Evolutionary conservation across 2,797 vertebrate genomes (phyloP).

Genomic region (Pampus argenteus): DNA sequence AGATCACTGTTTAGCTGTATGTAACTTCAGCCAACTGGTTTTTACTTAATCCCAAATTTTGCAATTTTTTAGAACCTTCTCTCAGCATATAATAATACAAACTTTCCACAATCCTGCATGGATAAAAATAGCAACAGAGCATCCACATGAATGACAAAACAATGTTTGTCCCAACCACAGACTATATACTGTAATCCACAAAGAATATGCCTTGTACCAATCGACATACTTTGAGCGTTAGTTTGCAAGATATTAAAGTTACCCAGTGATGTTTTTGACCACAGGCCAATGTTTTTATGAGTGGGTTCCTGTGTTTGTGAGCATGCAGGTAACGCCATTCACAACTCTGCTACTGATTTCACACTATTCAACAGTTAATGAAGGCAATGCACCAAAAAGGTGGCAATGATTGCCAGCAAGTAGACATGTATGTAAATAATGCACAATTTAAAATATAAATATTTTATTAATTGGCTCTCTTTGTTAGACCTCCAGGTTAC

Average conservation of each 20-base stretch:
- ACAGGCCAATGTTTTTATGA: too few relatives aligned
- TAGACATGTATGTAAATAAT: too few relatives aligned
- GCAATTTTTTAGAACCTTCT: not conserved
- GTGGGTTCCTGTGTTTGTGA: too few relatives aligned
- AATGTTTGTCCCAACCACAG: slow-evolving; percentile 32
- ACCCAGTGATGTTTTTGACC: not conserved
- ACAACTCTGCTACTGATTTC: too few relatives aligned
- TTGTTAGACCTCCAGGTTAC: too few relatives aligned
- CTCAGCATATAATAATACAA: slow-evolving; percentile 6
- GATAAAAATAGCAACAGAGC: slow-evolving; percentile 26
- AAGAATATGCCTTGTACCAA: not conserved
- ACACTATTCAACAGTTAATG: too few relatives aligned
- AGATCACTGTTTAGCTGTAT: slow-evolving; percentile 4
- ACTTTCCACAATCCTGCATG: slow-evolving; percentile 3
- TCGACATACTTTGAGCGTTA: slow-evolving; percentile 1
- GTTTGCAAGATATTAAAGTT: not conserved
- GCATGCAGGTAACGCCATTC: too few relatives aligned
- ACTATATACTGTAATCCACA: slow-evolving; percentile 19
- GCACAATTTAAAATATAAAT: too few relatives aligned
- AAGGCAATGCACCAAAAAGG: too few relatives aligned
- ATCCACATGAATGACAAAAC: slow-evolving; percentile 21
- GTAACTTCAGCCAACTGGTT: not conserved
- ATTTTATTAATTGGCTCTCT: too few relatives aligned
- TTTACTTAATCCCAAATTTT: not conserved
- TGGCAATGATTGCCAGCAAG: too few relatives aligned